These are phyloP conservation scores for Crotalus horridus DNA, from an alignment of 2,113 vertebrate species.

Conservation along the genomic window DNA sequence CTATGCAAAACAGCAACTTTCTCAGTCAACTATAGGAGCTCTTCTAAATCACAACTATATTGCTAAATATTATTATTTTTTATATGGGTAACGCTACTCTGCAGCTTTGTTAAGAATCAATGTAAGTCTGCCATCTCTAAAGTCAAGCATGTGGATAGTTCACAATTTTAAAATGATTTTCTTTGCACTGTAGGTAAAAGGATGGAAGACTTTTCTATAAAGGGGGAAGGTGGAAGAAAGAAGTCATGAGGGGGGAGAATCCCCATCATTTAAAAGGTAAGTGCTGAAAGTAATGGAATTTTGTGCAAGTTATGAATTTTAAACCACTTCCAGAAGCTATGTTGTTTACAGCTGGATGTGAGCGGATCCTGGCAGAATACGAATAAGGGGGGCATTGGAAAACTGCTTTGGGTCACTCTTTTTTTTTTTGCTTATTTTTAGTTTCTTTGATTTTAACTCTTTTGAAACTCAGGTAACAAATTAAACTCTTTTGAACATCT, in stretches of 20 bases:
- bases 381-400: conserved; percentile 32
- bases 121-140: background rate
- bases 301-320: conserved; percentile 59
- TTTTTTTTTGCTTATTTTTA: conserved; percentile 30
- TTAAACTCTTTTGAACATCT: background rate
- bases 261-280: conserved; percentile 43
- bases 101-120: background rate
- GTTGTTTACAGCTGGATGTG: conserved; percentile 42
- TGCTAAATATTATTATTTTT: background rate
- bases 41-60: background rate
- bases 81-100: background rate
- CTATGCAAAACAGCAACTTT: background rate
- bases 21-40: background rate
- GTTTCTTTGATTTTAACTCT: conserved; percentile 25
- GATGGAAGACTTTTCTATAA: conserved; percentile 20
- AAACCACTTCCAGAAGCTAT: conserved; percentile 49
- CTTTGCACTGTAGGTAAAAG: conserved; percentile 30
- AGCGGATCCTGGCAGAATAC: conserved; percentile 23
- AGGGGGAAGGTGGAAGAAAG: background rate
- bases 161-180: conserved; percentile 23
- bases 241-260: conserved; percentile 1
- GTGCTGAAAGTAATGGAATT: conserved; percentile 51
- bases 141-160: background rate
- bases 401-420: conserved; percentile 22
- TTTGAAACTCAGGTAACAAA: conserved; percentile 12